Base-by-base conservation (phyloP, 2,113 vertebrate species). In the Elephas maximus region DNA sequence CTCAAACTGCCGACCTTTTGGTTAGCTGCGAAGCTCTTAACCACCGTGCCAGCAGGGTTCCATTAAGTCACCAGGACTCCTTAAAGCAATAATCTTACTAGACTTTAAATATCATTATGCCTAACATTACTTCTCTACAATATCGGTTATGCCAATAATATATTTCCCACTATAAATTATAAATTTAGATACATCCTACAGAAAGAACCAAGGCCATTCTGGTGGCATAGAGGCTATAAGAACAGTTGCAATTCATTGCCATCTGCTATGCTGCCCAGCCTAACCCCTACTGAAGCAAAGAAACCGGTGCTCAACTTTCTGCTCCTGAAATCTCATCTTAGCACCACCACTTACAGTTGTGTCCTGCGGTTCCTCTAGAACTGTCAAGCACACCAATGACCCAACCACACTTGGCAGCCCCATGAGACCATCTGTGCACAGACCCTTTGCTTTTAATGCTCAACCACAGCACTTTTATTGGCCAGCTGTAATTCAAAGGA, bases 171-270 rank as follows among this genome's bases (percentile, higher is more conserved):
- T 48, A 73, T 74, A 90, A 62, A 78, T 88, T 57, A 86, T 48
- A 44, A 60, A 33, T 57, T 84, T 81, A 91, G 26, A 83, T 82
- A 28, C 5, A 91, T 93, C 67, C 26, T 96, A 37, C 11, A 82
- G 74, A 74, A 87, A 60, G 48, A 71, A 44, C 41, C 20, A 37
- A 74, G 57, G 45, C 30, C 20, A 26, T 5, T 18, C 24, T 1
- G 30, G 79, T 53, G 63, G 48, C 53, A 37, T 18, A 17, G 69
- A 90, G 73, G n/a, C 45, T 78, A 10, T 6, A 83, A 51, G 51
- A 93, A 41, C 26, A 87, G 51, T 30, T 67, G 10, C 8, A 17
- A 67, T 24, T 51, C 60, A 37, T n/a, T 21, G 21, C 44, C 5
- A 0, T 12, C 53, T 74, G 30, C 33, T 77, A 30, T 4, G 11